Evolutionary conservation across 2,797 vertebrate genomes (phyloP), one percentile per base, ranked within the genome.

Genomic region (Sylvia borin): DNA sequence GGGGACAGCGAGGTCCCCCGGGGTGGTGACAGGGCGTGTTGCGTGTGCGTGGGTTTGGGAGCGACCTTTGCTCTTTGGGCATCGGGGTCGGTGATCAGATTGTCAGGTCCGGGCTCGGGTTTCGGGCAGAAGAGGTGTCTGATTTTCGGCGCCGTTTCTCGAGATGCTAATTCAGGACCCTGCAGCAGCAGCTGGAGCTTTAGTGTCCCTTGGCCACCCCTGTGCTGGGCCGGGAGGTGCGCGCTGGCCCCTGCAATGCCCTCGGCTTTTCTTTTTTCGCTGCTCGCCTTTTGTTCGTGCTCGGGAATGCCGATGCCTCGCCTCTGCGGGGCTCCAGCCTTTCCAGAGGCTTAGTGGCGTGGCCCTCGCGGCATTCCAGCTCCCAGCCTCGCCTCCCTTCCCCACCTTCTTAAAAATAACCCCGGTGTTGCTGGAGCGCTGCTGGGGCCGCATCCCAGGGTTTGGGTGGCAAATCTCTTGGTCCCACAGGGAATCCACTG

Each of bases 41-140:
- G 71, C 76, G 8, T 8, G 54, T 4, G 65, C 1, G 64, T 71
- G 81, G 8, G 36, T 36, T 8, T 77, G 5, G 54, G 6, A 0
- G 32, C 6, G 85, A 95, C 95, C 93, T 96, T 91, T 92, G 86
- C 82, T 91, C 88, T 96, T 96, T 70, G 92, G 57, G 55, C 76
- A 21, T 84, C 26, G 13, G 70, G 67, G 88, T 67, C 40, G 53
- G 40, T 0, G 78, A 34, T 85, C 60, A 2, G 89, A 31, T 83
- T 90, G 77, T 54, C 92, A 36, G 64, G 32, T 88, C 93, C 2
- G 2, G 94, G 88, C 94, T 97, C 93, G 14, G 85, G 83, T 97
- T 96, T 95, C 94, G 61, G 92, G n/a, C 77, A 50, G 88, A 58
- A 94, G 94, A 94, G 94, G 92, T 92, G 91, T 88, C 91, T 95